Evolutionary conservation across 37 sponge, comb jelly and placozoan species (phyloP).

Genomic region (Ephydatia muelleri): DNA sequence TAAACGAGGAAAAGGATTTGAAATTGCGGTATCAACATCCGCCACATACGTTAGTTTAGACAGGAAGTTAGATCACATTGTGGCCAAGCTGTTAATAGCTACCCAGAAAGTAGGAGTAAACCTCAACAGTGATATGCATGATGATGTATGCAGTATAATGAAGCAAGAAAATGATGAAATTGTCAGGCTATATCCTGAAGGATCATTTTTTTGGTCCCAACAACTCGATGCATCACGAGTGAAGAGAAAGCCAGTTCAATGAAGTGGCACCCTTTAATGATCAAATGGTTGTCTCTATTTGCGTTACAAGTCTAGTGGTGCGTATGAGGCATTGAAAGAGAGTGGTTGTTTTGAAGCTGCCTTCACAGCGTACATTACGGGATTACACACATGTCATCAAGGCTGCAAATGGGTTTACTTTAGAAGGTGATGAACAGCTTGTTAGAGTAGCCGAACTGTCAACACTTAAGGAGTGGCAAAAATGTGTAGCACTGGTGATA

Average conservation of each 20-base stretch:
- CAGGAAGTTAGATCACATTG: not conserved
- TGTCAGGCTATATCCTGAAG: not conserved
- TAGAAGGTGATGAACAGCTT: constrained; percentile 36
- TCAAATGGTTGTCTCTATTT: constrained; percentile 51
- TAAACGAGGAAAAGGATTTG: not conserved
- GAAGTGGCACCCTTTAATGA: constrained; percentile 54
- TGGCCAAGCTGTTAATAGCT: not conserved
- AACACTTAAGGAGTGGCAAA: constrained; percentile 30
- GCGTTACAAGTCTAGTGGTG: constrained; percentile 12
- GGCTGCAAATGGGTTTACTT: constrained; percentile 26
- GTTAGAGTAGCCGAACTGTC: constrained; percentile 16
- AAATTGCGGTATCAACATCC: not conserved
- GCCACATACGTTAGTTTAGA: not conserved
- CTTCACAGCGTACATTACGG: constrained; percentile 43
- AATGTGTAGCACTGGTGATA: constrained; percentile 31
- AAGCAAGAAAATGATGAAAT: too few species aligned
- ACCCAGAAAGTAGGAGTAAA: not conserved
- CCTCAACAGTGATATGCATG: not conserved
- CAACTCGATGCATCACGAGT: constrained; percentile 13
- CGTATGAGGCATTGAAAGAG: constrained; percentile 27
- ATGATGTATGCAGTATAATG: not conserved
- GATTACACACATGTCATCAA: constrained; percentile 53
- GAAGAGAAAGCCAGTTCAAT: constrained; percentile 15
- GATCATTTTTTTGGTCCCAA: constrained; percentile 47
- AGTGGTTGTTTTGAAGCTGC: constrained; percentile 24